These are phyloP conservation scores for Orchesellides sinensis DNA, from an alignment of 2,888 invertebrate species.

Conservation along the genomic window DNA sequence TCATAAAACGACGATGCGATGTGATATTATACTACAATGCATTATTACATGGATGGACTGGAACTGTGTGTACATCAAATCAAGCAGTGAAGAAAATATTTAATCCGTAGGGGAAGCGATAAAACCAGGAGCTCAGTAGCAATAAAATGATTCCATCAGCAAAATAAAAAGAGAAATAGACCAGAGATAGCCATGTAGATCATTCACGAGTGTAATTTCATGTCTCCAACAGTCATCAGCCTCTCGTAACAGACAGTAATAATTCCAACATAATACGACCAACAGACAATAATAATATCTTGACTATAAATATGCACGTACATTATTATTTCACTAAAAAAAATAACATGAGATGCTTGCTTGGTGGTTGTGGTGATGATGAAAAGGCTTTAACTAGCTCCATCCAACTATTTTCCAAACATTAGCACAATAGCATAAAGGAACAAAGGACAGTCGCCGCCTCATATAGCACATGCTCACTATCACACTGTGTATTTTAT, in stretches of 20 bases:
- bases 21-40: conserved; percentile 11
- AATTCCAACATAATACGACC: conserved; percentile 39
- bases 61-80: conserved; percentile 24
- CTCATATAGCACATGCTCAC: neutral
- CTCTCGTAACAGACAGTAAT: conserved; percentile 60
- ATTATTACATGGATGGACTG: too few species aligned
- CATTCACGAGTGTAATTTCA: conserved; percentile 59
- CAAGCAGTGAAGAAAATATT: conserved; percentile 59
- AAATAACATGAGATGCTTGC: neutral
- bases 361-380: neutral
- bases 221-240: conserved; percentile 58
- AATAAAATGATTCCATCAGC: conserved; percentile 65
- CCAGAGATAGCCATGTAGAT: conserved; percentile 43
- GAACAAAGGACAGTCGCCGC: too few species aligned
- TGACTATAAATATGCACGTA: conserved; percentile 2
- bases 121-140: conserved; percentile 59
- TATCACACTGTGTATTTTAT: neutral
- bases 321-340: neutral
- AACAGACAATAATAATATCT: conserved; percentile 6
- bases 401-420: neutral
- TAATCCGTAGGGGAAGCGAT: conserved; percentile 66
- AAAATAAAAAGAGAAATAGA: conserved; percentile 53
- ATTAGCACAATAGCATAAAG: too few species aligned
- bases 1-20: conserved; percentile 31
- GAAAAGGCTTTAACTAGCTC: neutral